Evolutionary conservation across 2,797 vertebrate genomes (phyloP).

Genomic region (Platalea minor): DNA sequence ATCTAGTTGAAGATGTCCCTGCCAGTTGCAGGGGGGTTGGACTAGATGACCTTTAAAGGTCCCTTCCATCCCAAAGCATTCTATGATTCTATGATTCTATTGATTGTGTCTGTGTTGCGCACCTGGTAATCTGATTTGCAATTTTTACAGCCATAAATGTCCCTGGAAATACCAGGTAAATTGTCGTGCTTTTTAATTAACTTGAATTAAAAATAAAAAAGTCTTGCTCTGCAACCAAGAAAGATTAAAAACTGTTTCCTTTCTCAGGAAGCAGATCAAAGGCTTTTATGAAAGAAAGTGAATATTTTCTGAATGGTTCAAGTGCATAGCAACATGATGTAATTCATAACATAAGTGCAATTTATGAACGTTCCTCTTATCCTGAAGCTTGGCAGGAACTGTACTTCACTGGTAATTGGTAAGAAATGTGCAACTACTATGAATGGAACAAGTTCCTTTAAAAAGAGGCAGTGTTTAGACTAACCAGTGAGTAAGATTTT

Average conservation of each 20-base stretch:
- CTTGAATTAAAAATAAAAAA: neutral
- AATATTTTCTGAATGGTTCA: neutral
- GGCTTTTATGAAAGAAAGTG: neutral
- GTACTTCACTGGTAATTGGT: neutral
- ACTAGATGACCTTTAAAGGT: too few species aligned
- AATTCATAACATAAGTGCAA: neutral
- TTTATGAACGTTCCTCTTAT: neutral
- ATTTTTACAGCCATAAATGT: neutral
- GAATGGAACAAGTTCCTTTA: neutral
- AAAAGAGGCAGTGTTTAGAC: neutral
- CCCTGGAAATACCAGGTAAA: neutral
- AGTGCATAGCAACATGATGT: neutral
- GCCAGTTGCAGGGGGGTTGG: too few species aligned
- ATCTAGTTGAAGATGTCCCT: too few species aligned
- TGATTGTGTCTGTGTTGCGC: neutral
- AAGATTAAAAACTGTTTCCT: neutral
- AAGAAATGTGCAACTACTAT: neutral
- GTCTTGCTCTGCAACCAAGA: neutral
- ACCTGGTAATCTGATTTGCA: neutral
- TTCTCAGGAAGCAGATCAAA: neutral
- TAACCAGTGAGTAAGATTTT: neutral
- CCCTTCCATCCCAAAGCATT: too few species aligned
- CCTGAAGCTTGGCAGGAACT: neutral
- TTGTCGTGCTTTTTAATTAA: neutral
- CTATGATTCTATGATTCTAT: too few species aligned